phyloP scores from a whole-genome alignment of 1,140 invertebrate genomes.

The Hestina assimilis region DNA sequence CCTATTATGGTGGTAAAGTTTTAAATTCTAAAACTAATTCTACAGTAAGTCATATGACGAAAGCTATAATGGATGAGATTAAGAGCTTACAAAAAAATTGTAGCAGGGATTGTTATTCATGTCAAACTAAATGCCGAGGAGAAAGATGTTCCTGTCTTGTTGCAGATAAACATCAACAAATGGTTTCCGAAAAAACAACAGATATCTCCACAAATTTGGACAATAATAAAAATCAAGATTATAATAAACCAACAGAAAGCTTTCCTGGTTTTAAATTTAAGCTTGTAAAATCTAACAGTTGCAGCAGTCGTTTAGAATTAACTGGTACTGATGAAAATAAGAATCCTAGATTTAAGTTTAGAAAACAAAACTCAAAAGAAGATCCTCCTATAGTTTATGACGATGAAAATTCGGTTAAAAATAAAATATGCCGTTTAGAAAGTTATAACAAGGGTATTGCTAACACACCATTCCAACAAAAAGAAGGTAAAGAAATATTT shows the following conservation, averaged over 20 bases:
- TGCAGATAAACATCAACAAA: constrained; percentile 62
- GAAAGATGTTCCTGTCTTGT: constrained; percentile 72
- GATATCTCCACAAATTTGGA: constrained; percentile 31
- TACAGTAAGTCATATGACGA: constrained; percentile 81
- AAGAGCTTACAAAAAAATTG: constrained; percentile 77
- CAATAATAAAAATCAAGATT: constrained; percentile 42
- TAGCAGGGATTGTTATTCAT: constrained; percentile 73
- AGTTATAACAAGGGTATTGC: constrained; percentile 73
- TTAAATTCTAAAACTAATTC: constrained; percentile 83
- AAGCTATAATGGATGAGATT: constrained; percentile 84
- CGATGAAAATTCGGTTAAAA: constrained; percentile 75
- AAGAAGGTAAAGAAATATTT: constrained; percentile 50
- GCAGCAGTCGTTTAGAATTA: constrained; percentile 88
- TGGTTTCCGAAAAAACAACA: constrained; percentile 40
- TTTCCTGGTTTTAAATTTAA: constrained; percentile 85
- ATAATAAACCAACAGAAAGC: constrained; percentile 50
- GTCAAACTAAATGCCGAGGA: constrained; percentile 72
- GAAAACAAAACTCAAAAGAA: constrained; percentile 58
- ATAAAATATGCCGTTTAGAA: constrained; percentile 74
- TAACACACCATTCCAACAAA: constrained; percentile 65
- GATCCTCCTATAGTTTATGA: constrained; percentile 66
- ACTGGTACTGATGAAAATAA: constrained; percentile 81
- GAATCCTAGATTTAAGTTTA: constrained; percentile 53
- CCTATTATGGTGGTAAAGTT: constrained; percentile 91
- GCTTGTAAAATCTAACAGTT: constrained; percentile 90